Base-by-base conservation (phyloP, 2,888 invertebrate genomes). In the Nesidiocoris tenuis region DNA sequence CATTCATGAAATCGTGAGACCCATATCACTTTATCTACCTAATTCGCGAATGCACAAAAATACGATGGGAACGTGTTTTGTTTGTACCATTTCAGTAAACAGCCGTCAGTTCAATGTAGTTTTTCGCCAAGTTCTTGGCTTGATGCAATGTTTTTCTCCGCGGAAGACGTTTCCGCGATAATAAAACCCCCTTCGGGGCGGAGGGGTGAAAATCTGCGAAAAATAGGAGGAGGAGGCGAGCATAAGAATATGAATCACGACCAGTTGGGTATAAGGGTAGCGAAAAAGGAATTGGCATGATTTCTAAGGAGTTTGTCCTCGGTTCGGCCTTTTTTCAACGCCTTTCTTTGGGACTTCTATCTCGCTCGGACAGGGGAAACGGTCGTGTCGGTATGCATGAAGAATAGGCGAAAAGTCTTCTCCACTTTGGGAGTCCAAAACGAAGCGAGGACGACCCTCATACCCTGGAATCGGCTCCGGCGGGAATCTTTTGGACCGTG, bases 401-500 rank as follows among this genome's bases (percentile, higher is more conserved):
- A 59, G 59, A 59, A 59, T 59, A 59, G 59, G 59, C 17, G n/a
- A 59, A 17, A 59, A 59, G 59, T 18, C 39, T 39, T 39, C 39
- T 39, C 12, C 39, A 12, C 39, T 39, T 39, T 39, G 5, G 39
- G 39, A 39, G 39, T 39, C 39, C 39, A 12, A 39, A 39, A 39
- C 12, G 39, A 39, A 39, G 12, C 39, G 39, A 39, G n/a, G 59
- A 59, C 3, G 3, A 5, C n/a, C n/a, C 19, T 59, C 19, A n/a
- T n/a, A 59, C 59, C 59, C 59, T 59, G 5, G 39, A 39, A 39
- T 39, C 39, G 39, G 39, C 59, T 59, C 59, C n/a, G n/a, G 17
- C 59, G 59, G 59, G n/a, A 18, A 9, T 59, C 59, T 18, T n/a
- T 59, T 16, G 59, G 59, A 59, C 59, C 59, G 59, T 59, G 59